These are phyloP conservation scores for Leptonema lineaticorne DNA, from an alignment of 1,140 invertebrate species.

Conservation along the genomic window DNA sequence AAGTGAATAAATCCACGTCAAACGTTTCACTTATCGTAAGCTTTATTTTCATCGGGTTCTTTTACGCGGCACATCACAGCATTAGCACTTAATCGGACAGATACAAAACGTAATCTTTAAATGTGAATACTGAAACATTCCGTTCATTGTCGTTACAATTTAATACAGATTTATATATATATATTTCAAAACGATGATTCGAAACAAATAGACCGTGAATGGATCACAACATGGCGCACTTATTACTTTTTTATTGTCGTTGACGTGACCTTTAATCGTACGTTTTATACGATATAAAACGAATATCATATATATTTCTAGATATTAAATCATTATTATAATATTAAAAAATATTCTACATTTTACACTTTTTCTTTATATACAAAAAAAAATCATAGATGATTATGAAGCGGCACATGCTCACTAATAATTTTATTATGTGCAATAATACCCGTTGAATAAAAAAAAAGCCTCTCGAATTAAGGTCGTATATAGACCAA, in stretches of 20 bases:
- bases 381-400: too few relatives aligned
- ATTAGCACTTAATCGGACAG: conserved; percentile 9
- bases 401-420: too few relatives aligned
- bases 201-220: conserved; percentile 13
- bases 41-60: not conserved
- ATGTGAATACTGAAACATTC: conserved; percentile 10
- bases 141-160: not conserved
- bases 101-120: not conserved
- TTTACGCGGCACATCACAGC: not conserved
- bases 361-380: too few relatives aligned
- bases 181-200: conserved; percentile 16
- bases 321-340: not conserved
- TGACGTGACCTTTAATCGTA: conserved; percentile 8
- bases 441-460: conserved; percentile 11
- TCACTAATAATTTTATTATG: conserved; percentile 27
- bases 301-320: not conserved
- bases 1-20: not conserved
- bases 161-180: too few relatives aligned
- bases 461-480: conserved; percentile 18
- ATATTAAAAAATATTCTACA: not conserved
- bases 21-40: not conserved
- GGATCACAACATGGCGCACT: conserved; percentile 4
- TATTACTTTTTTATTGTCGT: too few relatives aligned
- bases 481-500: conserved; percentile 13
- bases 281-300: not conserved